Conservation (phyloP, 1,140 invertebrate species). For the Psilanteris sp. region DNA sequence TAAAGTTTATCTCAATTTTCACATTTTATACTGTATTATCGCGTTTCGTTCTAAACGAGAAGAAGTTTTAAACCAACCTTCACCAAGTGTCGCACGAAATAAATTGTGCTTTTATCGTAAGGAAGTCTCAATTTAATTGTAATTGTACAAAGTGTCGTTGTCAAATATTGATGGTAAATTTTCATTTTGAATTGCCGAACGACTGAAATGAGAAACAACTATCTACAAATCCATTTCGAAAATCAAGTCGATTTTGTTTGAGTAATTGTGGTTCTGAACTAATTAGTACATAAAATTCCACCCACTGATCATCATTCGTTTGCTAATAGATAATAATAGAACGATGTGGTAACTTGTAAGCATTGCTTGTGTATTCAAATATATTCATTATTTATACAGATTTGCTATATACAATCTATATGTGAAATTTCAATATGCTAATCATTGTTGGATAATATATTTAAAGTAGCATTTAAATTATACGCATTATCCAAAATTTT, state of each 20-base stretch:
- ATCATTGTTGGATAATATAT: conserved; percentile 30
- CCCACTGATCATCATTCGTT: conserved; percentile 1
- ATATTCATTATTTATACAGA: conserved; percentile 12
- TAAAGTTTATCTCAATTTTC: conserved; percentile 39
- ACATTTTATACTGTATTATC: conserved; percentile 25
- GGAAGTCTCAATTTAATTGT: conserved; percentile 28
- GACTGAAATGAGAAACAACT: too few relatives aligned
- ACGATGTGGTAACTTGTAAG: conserved; percentile 8
- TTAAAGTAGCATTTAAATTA: conserved; percentile 11
- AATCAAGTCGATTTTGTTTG: background rate
- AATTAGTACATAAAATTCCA: conserved; percentile 4
- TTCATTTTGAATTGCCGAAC: too few relatives aligned
- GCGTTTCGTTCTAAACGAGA: conserved; percentile 7
- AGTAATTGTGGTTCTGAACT: background rate
- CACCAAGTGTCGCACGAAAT: too few relatives aligned
- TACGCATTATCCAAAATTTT: too few relatives aligned
- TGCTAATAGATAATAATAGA: conserved; percentile 4
- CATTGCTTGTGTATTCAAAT: conserved; percentile 29
- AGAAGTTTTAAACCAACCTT: too few relatives aligned
- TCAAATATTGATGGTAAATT: conserved; percentile 12
- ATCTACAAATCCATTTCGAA: too few relatives aligned
- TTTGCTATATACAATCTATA: conserved; percentile 25
- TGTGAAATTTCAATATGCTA: conserved; percentile 16
- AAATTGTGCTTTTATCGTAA: conserved; percentile 14
- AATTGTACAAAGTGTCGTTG: conserved; percentile 1